Evolutionary conservation across 2,797 vertebrate species (phyloP), one percentile per base, ranked within the genome.

Genomic region (Acanthurus lineatus): DNA sequence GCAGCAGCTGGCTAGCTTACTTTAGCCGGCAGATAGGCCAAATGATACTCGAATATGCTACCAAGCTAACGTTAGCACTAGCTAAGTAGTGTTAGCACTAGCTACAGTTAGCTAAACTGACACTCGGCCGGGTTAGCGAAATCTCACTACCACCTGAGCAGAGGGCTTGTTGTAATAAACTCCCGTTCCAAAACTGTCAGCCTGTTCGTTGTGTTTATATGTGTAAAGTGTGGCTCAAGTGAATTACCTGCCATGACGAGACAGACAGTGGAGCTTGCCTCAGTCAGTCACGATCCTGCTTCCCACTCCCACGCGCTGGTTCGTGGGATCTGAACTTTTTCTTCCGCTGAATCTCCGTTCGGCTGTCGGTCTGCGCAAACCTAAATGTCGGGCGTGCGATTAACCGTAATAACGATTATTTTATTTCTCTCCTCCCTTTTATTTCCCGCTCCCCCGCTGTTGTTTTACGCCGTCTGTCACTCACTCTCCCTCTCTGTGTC

Each of bases 201-300:
- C 15, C 12, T 3, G 54, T 47, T 16, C 14, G 19, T 2, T 16
- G n/a, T 40, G 59, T 40, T 42, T 2, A 2, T 9, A 17, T 22
- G 76, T 48, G 58, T 56, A 22, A 28, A 35, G 5, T 35, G 32
- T 32, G 12, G 3, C 77, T 44, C 1, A 44, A 44, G 1, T 69
- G 19, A 70, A 63, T 90, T 95, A 96, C 95, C 95, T 95, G 95
- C 95, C 95, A 96, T 96, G 93, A 91, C 81, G 93, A 93, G 91
- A 92, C 89, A 91, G 84, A 90, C 91, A 89, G 92, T 87, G 93
- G 91, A 81, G 91, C 91, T 93, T 57, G 76, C 73, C 92, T 91
- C 91, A 77, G 88, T 89, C 88, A 78, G 90, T 93, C 92, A 92
- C 92, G 92, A 92, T 90, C 90, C 89, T 84, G 88, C 79, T 86